Percentiles rank a stretch among this genome's conserved stretches.
Conservation (phyloP, 2,113 vertebrate species). For the Notechis scutatus region DNA sequence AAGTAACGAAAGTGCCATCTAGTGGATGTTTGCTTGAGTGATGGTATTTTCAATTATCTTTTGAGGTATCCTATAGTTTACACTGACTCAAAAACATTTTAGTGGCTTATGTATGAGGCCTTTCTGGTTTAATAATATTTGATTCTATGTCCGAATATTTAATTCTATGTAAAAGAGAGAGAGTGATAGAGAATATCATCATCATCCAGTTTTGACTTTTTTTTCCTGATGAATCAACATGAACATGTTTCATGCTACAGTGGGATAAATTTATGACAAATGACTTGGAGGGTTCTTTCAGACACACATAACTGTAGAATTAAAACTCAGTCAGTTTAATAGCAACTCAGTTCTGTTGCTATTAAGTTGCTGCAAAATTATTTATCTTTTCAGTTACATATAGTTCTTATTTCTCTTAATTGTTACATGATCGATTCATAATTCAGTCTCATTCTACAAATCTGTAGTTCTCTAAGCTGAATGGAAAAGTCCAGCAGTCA, state of each 20-base stretch:
- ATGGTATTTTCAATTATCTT: not conserved
- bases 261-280: not conserved
- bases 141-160: not conserved
- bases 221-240: not conserved
- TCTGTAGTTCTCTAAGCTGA: not conserved
- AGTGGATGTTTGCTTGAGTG: constrained; percentile 16
- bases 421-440: not conserved
- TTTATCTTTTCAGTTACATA: not conserved
- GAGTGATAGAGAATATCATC: not conserved
- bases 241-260: not conserved
- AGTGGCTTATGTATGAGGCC: not conserved
- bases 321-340: not conserved
- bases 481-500: not conserved
- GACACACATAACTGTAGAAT: not conserved
- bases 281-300: not conserved
- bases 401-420: not conserved
- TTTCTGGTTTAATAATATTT: not conserved
- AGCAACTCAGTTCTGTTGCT: not conserved
- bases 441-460: not conserved
- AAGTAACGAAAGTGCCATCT: constrained; percentile 36
- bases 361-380: not conserved
- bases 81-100: not conserved
- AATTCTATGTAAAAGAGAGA: not conserved
- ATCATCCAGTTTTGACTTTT: not conserved
- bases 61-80: not conserved